A percentile compares a stretch with the other conserved stretches of the same genome.
These are phyloP conservation scores for Drosophila mayri DNA, from an alignment of 1,140 invertebrate genomes.

Conservation along the genomic window DNA sequence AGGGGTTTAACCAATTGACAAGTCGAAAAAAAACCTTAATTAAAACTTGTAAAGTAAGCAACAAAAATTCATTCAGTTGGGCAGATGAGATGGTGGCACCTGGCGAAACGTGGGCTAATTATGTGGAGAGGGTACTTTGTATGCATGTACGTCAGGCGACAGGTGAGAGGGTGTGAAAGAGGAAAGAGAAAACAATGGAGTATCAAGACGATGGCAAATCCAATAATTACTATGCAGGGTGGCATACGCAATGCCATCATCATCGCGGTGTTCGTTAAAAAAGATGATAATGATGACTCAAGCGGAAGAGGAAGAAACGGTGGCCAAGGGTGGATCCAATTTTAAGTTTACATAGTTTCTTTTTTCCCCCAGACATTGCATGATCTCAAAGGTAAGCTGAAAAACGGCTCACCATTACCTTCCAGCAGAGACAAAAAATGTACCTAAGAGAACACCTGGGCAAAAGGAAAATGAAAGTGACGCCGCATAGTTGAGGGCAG, in stretches of 20 bases:
- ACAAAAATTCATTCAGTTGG: conserved; percentile 39
- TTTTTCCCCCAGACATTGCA: conserved; percentile 4
- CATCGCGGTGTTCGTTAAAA: conserved; percentile 12
- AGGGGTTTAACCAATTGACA: conserved; percentile 23
- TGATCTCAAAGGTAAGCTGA: conserved; percentile 19
- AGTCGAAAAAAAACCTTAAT: conserved; percentile 25
- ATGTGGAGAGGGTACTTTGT: conserved; percentile 43
- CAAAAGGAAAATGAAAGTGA: conserved; percentile 19
- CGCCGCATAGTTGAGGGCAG: background rate
- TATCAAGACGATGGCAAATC: conserved; percentile 53
- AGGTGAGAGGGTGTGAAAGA: conserved; percentile 20
- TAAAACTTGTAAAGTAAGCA: conserved; percentile 37
- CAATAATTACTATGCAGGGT: conserved; percentile 57
- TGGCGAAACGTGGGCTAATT: conserved; percentile 68
- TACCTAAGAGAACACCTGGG: conserved; percentile 1
- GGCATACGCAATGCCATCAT: conserved; percentile 41
- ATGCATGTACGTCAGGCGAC: background rate
- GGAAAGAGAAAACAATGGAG: conserved; percentile 53
- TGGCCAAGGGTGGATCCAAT: conserved; percentile 13
- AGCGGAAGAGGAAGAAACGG: conserved; percentile 44
- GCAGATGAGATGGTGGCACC: conserved; percentile 43
- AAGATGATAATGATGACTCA: conserved; percentile 47
- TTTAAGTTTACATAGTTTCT: conserved; percentile 3
- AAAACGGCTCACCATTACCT: conserved; percentile 13
- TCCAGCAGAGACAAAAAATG: background rate